Base-by-base conservation (phyloP, 2,113 vertebrate species). In the Sorex araneus region DNA sequence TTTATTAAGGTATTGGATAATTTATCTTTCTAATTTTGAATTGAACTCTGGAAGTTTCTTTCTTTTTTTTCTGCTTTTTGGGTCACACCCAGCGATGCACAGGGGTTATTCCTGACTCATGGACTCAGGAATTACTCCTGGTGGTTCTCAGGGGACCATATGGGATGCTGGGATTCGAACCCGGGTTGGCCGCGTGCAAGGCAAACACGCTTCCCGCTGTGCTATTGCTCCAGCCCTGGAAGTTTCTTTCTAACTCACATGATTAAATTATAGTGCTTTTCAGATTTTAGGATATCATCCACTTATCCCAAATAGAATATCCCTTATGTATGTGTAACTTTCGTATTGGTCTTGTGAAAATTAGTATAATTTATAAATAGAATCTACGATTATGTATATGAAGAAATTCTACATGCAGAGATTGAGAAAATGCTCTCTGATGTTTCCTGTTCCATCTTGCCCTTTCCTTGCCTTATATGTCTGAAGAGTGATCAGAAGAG, bases 301-400 rank as follows among this genome's bases (percentile, higher is more conserved):
- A 63, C n/a, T n/a, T 84, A 32, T 6, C 11, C n/a, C 23, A 23
- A 40, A 71, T 89, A 70, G 27, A 47, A 18, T 15, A 32, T 32
- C 10, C 36, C 30, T 34, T 73, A 9, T 76, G 18, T 50, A 67
- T 90, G 67, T 75, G 54, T 63, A 5, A 57, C 50, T 2, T 15
- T 88, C 18, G 36, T 71, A 50, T 16, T 91, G 80, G 40, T 43
- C 71, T 71, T 54, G 8, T 1, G 27, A 89, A 32, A 8, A 87
- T 67, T 86, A 66, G 70, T 74, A 71, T 23, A 28, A 66, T 43
- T 71, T 91, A 87, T 13, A 87, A 76, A 86, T 43, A 76, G 30
- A 74, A 40, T 64, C 9, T 16, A 28, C 8, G 11, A 87, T 50
- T 36, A 76, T 10, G 10, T 50, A 10, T 50, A 50, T 50, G 47